phyloP scores from a whole-genome alignment of 2,888 invertebrate species.

The Xanthia togata region DNA sequence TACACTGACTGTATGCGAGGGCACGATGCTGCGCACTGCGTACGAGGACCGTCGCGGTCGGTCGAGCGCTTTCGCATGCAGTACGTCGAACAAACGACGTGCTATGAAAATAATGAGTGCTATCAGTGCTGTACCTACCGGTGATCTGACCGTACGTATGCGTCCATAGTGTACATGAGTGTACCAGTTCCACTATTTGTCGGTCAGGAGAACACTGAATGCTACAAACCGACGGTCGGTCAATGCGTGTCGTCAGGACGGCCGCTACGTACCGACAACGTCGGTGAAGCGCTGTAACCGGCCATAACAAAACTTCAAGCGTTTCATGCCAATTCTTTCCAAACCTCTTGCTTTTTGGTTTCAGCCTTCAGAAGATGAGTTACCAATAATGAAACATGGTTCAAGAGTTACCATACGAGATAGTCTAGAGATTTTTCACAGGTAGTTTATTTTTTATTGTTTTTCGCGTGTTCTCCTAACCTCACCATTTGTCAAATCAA shows the following conservation, averaged over 20 bases:
- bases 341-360: slow-evolving; percentile 65
- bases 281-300: neutral
- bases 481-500: neutral
- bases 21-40: neutral
- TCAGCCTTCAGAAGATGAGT: slow-evolving; percentile 71
- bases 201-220: neutral
- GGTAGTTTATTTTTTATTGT: slow-evolving; percentile 74
- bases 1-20: neutral
- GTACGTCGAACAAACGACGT: neutral
- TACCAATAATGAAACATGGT: slow-evolving; percentile 46
- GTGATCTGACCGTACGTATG: slow-evolving; percentile 14
- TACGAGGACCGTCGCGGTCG: neutral
- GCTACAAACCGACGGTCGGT: neutral
- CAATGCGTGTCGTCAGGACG: no score
- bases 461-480: slow-evolving; percentile 37
- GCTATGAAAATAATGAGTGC: slow-evolving; percentile 16
- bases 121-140: slow-evolving; percentile 1
- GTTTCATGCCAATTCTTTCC: neutral
- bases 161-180: neutral
- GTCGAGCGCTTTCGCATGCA: no score
- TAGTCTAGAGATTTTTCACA: slow-evolving; percentile 83
- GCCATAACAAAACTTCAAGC: neutral
- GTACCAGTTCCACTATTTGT: neutral
- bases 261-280: neutral
- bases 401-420: slow-evolving; percentile 78